These are phyloP conservation scores for Celastrina argiolus DNA, from an alignment of 2,888 invertebrate species.

Conservation along the genomic window DNA sequence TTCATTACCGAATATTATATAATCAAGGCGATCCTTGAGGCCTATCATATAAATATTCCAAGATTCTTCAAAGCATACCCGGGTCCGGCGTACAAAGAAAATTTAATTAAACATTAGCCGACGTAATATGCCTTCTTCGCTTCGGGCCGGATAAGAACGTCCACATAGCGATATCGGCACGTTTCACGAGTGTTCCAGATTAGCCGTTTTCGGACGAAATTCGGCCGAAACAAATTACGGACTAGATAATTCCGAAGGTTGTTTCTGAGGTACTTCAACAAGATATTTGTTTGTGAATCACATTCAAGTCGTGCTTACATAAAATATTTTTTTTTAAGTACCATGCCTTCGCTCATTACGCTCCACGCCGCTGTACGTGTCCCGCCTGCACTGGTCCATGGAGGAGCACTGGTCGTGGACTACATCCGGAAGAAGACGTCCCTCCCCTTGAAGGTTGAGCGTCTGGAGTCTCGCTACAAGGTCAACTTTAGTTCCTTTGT, in stretches of 20 bases:
- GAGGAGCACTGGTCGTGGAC: no score
- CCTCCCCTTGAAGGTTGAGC: no score
- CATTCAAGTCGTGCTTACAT: no score
- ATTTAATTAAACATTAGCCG: conserved; percentile 42
- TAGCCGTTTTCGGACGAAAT: conserved; percentile 21
- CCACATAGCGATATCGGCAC: conserved; percentile 5
- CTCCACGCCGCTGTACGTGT: no score
- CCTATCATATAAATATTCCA: conserved; percentile 22
- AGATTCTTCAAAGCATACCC: conserved; percentile 35
- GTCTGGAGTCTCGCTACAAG: no score
- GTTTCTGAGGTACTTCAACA: background rate
- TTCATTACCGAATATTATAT: conserved; percentile 2
- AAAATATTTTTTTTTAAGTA: no score
- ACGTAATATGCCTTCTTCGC: conserved; percentile 35
- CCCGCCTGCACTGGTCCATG: no score
- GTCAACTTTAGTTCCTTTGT: no score
- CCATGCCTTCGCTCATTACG: no score
- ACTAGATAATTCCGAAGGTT: background rate
- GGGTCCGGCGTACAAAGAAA: conserved; percentile 39
- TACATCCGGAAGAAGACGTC: no score
- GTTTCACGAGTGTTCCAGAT: conserved; percentile 10
- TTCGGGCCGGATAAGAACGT: conserved; percentile 26
- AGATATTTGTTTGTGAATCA: no score
- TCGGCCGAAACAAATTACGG: background rate
- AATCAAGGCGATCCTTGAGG: conserved; percentile 10